Evolutionary conservation across 2,113 vertebrate genomes (phyloP).

Genomic region (Typhlomys cinereus): DNA sequence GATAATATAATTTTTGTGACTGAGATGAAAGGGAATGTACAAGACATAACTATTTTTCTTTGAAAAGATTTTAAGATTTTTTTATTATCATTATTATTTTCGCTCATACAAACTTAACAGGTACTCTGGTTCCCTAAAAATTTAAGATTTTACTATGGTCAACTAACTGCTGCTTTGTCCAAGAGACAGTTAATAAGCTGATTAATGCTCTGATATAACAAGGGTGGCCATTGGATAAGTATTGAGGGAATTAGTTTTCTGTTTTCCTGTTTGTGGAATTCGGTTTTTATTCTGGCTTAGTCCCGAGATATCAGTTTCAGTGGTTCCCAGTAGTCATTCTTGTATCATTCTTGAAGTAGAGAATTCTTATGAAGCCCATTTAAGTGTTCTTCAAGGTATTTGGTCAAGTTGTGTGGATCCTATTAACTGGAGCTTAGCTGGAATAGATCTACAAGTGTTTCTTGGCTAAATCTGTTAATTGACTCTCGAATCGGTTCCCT

Average conservation of each 20-base stretch:
- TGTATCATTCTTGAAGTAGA: conserved; percentile 36
- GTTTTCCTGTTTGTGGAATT: not conserved
- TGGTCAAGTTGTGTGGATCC: not conserved
- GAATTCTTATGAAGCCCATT: not conserved
- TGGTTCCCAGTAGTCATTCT: not conserved
- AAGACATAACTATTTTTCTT: not conserved
- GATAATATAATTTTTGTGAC: not conserved
- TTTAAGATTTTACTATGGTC: not conserved
- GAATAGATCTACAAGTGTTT: conserved; percentile 36
- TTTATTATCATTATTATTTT: too few relatives aligned
- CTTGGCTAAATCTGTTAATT: conserved; percentile 39
- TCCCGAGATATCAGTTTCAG: conserved; percentile 36
- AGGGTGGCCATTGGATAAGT: not conserved
- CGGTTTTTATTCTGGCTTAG: not conserved
- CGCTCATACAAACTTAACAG: too few relatives aligned
- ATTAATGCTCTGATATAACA: not conserved
- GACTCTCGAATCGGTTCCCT: conserved; percentile 5
- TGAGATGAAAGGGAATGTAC: conserved; percentile 3
- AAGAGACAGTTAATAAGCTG: not conserved
- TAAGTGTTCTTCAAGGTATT: not conserved
- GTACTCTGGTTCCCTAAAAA: conserved; percentile 27
- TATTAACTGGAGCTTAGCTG: conserved; percentile 22
- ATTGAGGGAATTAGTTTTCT: not conserved
- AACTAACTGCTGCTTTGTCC: not conserved
- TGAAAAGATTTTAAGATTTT: not conserved